Evolutionary conservation across 1,140 invertebrate genomes (phyloP).

Genomic region (Drosophila suzukii): DNA sequence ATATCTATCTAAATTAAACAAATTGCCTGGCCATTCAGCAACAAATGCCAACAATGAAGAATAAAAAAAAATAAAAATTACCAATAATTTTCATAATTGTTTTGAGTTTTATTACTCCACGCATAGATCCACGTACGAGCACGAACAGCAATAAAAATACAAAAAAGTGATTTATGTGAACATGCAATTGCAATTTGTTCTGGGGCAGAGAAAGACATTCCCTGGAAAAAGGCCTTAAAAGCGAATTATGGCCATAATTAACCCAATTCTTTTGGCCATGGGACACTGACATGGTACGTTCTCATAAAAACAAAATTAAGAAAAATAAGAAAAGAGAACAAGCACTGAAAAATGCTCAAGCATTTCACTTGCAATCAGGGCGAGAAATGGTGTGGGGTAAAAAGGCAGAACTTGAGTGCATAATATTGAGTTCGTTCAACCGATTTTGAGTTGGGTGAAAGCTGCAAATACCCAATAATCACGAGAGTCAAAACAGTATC

Average conservation of each 20-base stretch:
- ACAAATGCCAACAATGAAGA: conserved; percentile 27
- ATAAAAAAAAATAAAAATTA: conserved; percentile 36
- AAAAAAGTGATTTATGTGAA: conserved; percentile 63
- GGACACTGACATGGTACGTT: conserved; percentile 34
- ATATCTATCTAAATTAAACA: conserved; percentile 55
- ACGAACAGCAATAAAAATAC: background rate
- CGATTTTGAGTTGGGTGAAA: conserved; percentile 5
- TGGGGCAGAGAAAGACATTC: conserved; percentile 28
- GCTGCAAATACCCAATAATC: background rate
- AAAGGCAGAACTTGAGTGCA: conserved; percentile 16
- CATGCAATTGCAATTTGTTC: conserved; percentile 75
- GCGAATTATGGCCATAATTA: conserved; percentile 74
- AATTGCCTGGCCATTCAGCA: conserved; percentile 51
- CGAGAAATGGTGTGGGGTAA: conserved; percentile 23
- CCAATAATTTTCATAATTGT: conserved; percentile 66
- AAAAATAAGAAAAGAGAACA: conserved; percentile 24
- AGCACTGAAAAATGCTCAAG: conserved; percentile 54
- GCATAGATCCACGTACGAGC: conserved; percentile 22
- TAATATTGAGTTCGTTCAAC: conserved; percentile 64
- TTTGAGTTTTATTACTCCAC: conserved; percentile 33
- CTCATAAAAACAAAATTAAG: conserved; percentile 58
- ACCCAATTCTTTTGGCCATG: conserved; percentile 72
- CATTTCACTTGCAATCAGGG: conserved; percentile 60
- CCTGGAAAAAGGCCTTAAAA: conserved; percentile 72
- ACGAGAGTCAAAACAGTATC: no score